A percentile compares a stretch with the other conserved stretches of the same genome.
These are phyloP conservation scores for Hedychridium roseum DNA, from an alignment of 2,888 invertebrate species.

Conservation along the genomic window DNA sequence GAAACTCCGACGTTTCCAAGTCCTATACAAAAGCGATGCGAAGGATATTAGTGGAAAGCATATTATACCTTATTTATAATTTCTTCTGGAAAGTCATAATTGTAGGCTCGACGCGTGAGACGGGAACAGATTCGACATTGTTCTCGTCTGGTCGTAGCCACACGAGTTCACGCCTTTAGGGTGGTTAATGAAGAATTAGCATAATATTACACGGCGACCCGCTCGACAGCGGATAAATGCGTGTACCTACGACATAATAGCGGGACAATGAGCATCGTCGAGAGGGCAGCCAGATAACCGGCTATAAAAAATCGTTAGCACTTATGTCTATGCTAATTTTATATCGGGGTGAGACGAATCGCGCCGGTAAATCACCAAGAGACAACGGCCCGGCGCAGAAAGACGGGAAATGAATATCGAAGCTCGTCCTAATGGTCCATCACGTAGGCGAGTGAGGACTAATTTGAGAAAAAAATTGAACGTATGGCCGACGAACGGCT, in stretches of 20 bases:
- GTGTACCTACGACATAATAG: conserved; percentile 31
- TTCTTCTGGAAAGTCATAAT: no score
- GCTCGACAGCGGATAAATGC: conserved; percentile 37
- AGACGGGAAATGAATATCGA: neutral
- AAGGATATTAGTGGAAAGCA: no score
- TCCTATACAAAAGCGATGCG: no score
- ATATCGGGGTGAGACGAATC: conserved; percentile 53
- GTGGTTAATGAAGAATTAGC: conserved; percentile 54
- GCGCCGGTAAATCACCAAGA: conserved; percentile 42
- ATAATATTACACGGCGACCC: conserved; percentile 43
- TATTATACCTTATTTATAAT: no score
- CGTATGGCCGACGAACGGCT: no score
- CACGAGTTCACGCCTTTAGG: no score
- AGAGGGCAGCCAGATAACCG: conserved; percentile 31
- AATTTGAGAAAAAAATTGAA: no score
- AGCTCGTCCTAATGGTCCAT: neutral
- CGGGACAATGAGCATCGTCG: conserved; percentile 38
- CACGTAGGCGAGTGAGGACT: no score
- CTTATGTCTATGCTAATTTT: conserved; percentile 58
- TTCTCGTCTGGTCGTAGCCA: no score
- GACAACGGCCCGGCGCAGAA: neutral
- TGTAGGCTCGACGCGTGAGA: no score
- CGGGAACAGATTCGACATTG: no score
- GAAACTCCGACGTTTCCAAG: no score
- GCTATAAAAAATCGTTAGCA: conserved; percentile 49